Conservation (phyloP, 1,140 invertebrate species). For the Pseudachorutes palmiensis region DNA sequence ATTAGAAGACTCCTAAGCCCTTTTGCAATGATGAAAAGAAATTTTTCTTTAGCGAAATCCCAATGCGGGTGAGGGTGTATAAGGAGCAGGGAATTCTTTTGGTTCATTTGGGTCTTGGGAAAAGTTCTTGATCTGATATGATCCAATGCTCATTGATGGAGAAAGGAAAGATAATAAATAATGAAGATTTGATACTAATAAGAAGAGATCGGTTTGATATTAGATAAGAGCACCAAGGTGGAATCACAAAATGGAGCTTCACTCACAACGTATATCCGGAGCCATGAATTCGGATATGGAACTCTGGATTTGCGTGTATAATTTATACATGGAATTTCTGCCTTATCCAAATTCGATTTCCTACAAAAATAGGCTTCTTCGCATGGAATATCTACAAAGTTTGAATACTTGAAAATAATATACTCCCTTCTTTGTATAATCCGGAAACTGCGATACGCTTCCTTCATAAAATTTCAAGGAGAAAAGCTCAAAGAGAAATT, state of each 20-base stretch:
- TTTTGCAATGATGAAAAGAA: neutral
- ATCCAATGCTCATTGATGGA: neutral
- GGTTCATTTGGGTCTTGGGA: neutral
- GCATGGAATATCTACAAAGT: too few relatives aligned
- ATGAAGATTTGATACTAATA: slow-evolving; percentile 9
- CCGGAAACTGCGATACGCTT: neutral
- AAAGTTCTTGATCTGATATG: neutral
- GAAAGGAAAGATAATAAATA: slow-evolving; percentile 11
- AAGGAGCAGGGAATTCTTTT: neutral
- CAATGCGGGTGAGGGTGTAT: neutral
- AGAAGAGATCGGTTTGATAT: neutral
- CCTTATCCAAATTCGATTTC: neutral
- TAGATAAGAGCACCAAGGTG: neutral
- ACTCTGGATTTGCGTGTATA: slow-evolving; percentile 9
- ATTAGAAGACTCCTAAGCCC: neutral
- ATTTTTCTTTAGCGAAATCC: neutral
- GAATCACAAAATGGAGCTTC: neutral
- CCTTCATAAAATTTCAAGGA: neutral
- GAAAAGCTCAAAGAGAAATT: neutral
- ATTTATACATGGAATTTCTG: slow-evolving; percentile 20
- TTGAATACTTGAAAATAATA: too few relatives aligned
- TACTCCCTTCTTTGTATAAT: neutral
- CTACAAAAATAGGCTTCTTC: neutral
- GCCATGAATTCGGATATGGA: neutral
- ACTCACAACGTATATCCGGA: neutral